Evolutionary conservation across 2,888 invertebrate genomes (phyloP), one percentile per base, ranked within the genome.

Genomic region (Papilio gigon): DNA sequence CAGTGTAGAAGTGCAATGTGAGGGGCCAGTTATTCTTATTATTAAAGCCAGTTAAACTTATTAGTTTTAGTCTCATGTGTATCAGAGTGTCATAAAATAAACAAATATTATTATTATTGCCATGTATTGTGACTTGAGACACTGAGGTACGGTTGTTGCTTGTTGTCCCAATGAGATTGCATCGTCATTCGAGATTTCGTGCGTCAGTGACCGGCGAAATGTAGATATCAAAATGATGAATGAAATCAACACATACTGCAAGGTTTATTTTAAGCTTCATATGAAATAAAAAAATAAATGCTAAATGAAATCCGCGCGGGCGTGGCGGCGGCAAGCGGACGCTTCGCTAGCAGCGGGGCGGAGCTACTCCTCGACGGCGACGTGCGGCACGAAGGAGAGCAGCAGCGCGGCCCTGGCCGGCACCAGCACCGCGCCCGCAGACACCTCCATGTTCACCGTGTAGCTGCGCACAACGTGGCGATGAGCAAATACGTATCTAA

Each of bases 361-460:
- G 2, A 27, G n/a, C 6, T 79, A 86, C 37, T 84, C 74, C 42
- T 87, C 85, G 1, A 82, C 80, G 0, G 72, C 73, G 0, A 79
- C 82, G 68, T 85, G 86, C 20, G 96, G 95, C 40, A 95, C 95
- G 83, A 95, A 96, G 20, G 95, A 95, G 62, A 96, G 87, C 50
- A 96, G 92, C 17, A 95, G 86, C 0, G 95, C 93, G 12, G 95
- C 93, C 76, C 92, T 92, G 0, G 94, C 86, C 0, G 95, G 93
- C 65, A 96, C 90, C 20, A 92, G 84, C 70, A 96, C 87, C 6
- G 44, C 92, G 88, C 1, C 94, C 90, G n/a, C 78, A 71, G n/a
- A n/a, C 44, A 94, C 83, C 0, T 71, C 62, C 56, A 69, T 69
- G 76, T 84, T 84, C 61, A 61, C 87, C 74, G 95, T 95, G 68